Evolutionary conservation across 2,888 invertebrate species (phyloP).

Genomic region (Drosophila nr. perissopoda): DNA sequence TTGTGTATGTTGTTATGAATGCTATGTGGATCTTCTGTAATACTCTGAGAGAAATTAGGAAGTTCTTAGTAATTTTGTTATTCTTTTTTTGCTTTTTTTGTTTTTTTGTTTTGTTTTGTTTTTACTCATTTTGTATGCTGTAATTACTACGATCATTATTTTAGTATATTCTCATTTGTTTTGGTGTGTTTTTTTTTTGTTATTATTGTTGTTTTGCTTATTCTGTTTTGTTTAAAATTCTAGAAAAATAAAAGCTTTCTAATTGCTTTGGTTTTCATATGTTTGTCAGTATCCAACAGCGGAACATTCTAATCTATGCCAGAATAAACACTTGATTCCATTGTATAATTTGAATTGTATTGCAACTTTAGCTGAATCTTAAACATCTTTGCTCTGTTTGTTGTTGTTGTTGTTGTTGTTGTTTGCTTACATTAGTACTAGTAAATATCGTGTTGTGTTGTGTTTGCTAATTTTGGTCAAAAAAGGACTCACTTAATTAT

Average conservation of each 20-base stretch:
- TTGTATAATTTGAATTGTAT: conserved; percentile 42
- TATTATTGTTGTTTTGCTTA: conserved; percentile 24
- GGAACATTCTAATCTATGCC: conserved; percentile 33
- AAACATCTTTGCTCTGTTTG: not conserved
- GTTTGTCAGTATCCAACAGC: conserved; percentile 36
- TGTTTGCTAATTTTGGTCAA: conserved; percentile 28
- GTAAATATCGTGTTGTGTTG: conserved; percentile 20
- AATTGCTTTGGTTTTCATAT: conserved; percentile 79
- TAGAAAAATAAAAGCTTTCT: conserved; percentile 83
- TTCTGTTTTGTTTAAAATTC: conserved; percentile 74
- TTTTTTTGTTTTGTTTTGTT: conserved; percentile 29
- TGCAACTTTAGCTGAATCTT: conserved; percentile 24
- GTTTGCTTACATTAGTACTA: conserved; percentile 10
- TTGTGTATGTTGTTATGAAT: conserved; percentile 46
- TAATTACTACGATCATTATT: conserved; percentile 4
- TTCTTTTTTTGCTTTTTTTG: conserved; percentile 16
- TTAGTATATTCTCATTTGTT: conserved; percentile 3
- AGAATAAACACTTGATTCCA: conserved; percentile 39
- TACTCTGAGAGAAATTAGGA: conserved; percentile 85
- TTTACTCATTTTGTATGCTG: conserved; percentile 7
- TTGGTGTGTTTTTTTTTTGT: conserved; percentile 22
- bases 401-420: not conserved
- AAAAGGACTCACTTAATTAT: conserved; percentile 49
- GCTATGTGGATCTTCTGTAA: conserved; percentile 55
- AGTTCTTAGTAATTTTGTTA: conserved; percentile 63